A percentile compares a stretch with the other conserved stretches of the same genome.
Evolutionary conservation across 1,140 invertebrate genomes (phyloP).

Genomic region (Helicoverpa armigera): DNA sequence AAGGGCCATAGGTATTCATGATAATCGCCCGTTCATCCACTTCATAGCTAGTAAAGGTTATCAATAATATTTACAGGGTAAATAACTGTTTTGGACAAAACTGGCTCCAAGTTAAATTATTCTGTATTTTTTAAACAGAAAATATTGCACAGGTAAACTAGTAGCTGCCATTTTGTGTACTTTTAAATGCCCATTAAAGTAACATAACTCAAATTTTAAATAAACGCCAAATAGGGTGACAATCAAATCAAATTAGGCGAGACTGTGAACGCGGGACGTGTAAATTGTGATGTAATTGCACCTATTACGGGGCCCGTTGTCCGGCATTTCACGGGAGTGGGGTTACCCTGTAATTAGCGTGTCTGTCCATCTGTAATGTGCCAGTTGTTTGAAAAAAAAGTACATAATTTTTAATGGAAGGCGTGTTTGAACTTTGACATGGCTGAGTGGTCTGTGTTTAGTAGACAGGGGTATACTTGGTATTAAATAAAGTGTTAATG

Average conservation of each 20-base stretch:
- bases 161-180: conserved; percentile 5
- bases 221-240: conserved; percentile 72
- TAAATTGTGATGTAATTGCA: conserved; percentile 72
- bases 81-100: too few relatives aligned
- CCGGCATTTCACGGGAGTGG: conserved; percentile 46
- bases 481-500: conserved; percentile 35
- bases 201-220: conserved; percentile 67
- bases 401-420: conserved; percentile 41
- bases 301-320: conserved; percentile 58
- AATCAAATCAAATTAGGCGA: conserved; percentile 78
- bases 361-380: conserved; percentile 55
- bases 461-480: conserved; percentile 30
- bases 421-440: conserved; percentile 43
- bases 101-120: background rate
- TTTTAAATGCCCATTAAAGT: conserved; percentile 40
- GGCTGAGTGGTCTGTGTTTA: conserved; percentile 28
- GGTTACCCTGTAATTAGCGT: conserved; percentile 61
- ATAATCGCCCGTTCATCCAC: too few relatives aligned
- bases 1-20: too few relatives aligned
- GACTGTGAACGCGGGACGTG: conserved; percentile 62
- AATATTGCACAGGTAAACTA: background rate
- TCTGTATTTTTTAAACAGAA: background rate
- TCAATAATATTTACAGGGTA: too few relatives aligned
- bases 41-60: too few relatives aligned
- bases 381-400: conserved; percentile 37